Base-by-base conservation (phyloP, 2,888 invertebrate species). In the Adineta ricciae region DNA sequence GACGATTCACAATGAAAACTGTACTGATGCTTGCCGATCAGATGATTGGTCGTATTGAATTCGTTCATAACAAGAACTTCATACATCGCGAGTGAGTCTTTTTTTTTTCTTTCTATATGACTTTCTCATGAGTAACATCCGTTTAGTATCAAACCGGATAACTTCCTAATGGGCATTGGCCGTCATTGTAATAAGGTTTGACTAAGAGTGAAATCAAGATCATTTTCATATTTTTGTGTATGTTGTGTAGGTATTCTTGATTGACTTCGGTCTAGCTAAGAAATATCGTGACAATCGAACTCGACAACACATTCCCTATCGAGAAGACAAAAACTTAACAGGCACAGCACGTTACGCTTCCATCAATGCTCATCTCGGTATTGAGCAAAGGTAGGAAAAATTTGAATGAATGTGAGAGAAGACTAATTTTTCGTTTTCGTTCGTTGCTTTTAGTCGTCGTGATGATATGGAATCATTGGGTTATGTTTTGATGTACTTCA, bases 21-120 rank as follows among this genome's bases (percentile, higher is more conserved):
- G 99, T 99, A 87, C 94, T 99, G 87, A 99, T 99, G 98, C 92
- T 99, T 89, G 98, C 96, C 89, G 99, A 99, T 93, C 97, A 97
- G 89, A 90, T 90, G 92, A 91, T 92, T 86, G 91, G 95, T 84
- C 94, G 99, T 89, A 94, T 99, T 89, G 98, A 99, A 92, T 98
- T 94, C 92, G 95, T 98, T 89, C 99, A 99, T 92, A 95, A 95
- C 92, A 99, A 98, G 92, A 96, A 96, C 90, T 99, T 99, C 92
- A 99, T 99, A 91, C 99, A 99, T 93, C 94, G 98, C 89, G 97
- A 97, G 64, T 64, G 32, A 32, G 16, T 64, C 46, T 8, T 46
- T 11, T 46, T 46, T 8, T 46, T 46, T 46, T 46, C 46, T 11
- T 8, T 46, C 46, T 8, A 56, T 56, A 4, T 27, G 9, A 14